A percentile compares a stretch with the other conserved stretches of the same genome.
These are phyloP conservation scores for Palythoa grandiflora DNA, from an alignment of 92 coral and sea anemone species.

Conservation along the genomic window DNA sequence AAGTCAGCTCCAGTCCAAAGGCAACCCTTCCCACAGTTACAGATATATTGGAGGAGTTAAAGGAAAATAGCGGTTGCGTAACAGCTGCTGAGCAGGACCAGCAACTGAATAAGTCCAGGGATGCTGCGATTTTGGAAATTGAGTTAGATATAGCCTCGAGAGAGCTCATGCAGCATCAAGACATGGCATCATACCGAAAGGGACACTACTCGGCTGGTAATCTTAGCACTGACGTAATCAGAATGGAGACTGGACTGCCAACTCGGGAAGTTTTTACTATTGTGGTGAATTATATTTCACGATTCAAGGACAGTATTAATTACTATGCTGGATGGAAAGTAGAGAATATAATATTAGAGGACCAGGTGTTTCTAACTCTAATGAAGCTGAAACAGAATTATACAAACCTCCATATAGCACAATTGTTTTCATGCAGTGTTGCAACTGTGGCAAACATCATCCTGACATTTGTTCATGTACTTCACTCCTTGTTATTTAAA, in stretches of 20 bases:
- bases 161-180: slow-evolving; percentile 33
- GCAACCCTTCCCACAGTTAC: slow-evolving; percentile 8
- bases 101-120: slow-evolving; percentile 14
- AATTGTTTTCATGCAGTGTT: slow-evolving; percentile 64
- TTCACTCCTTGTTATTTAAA: slow-evolving; percentile 45
- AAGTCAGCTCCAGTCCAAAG: slow-evolving; percentile 13
- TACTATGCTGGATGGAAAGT: slow-evolving; percentile 70
- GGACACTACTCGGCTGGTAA: slow-evolving; percentile 50
- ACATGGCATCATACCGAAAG: slow-evolving; percentile 3
- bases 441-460: slow-evolving; percentile 63
- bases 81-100: slow-evolving; percentile 13
- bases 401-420: slow-evolving; percentile 67
- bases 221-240: slow-evolving; percentile 37
- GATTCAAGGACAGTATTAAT: slow-evolving; percentile 38
- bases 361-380: slow-evolving; percentile 56
- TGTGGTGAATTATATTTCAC: slow-evolving; percentile 23
- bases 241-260: slow-evolving; percentile 58
- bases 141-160: slow-evolving; percentile 53
- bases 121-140: slow-evolving; percentile 47
- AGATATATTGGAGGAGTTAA: background rate
- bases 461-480: slow-evolving; percentile 52
- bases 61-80: background rate
- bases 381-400: slow-evolving; percentile 59
- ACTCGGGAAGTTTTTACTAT: slow-evolving; percentile 36
- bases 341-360: slow-evolving; percentile 44